A percentile compares a stretch with the other conserved stretches of the same genome.
These are phyloP conservation scores for Balanococcus diminutus DNA, from an alignment of 2,888 invertebrate genomes.

Conservation along the genomic window DNA sequence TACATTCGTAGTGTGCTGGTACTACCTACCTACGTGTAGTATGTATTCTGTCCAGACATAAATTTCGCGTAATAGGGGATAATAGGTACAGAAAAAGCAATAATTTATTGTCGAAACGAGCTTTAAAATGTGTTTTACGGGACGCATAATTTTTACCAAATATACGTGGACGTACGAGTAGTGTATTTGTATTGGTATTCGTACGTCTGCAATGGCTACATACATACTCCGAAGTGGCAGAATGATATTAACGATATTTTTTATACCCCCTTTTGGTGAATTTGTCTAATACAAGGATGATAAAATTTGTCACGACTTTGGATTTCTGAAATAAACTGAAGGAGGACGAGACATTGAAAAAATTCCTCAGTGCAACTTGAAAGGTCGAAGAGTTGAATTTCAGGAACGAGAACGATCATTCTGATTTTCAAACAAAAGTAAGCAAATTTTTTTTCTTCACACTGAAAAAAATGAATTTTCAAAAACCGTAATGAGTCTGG, in stretches of 20 bases:
- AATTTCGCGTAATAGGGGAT: slow-evolving; percentile 32
- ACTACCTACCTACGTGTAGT: neutral
- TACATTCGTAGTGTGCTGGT: neutral
- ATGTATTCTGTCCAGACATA: slow-evolving; percentile 24
- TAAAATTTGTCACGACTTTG: neutral
- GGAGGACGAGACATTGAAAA: no score
- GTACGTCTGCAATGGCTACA: no score
- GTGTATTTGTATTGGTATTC: no score
- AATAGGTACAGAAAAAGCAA: slow-evolving; percentile 38
- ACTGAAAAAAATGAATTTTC: no score
- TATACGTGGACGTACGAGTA: slow-evolving; percentile 4
- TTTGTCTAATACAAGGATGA: neutral
- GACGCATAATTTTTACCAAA: slow-evolving; percentile 35
- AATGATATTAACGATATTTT: neutral
- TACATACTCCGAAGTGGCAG: no score
- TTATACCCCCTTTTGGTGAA: neutral
- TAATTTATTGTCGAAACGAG: slow-evolving; percentile 35
- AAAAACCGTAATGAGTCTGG: no score
- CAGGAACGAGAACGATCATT: no score
- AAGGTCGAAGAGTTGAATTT: no score
- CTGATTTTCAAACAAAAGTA: no score
- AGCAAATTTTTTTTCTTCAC: no score
- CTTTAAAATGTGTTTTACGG: slow-evolving; percentile 40
- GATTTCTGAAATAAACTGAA: no score
- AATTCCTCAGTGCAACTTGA: no score